Evolutionary conservation across 2,888 invertebrate genomes (phyloP).

Genomic region (Melieria picta): DNA sequence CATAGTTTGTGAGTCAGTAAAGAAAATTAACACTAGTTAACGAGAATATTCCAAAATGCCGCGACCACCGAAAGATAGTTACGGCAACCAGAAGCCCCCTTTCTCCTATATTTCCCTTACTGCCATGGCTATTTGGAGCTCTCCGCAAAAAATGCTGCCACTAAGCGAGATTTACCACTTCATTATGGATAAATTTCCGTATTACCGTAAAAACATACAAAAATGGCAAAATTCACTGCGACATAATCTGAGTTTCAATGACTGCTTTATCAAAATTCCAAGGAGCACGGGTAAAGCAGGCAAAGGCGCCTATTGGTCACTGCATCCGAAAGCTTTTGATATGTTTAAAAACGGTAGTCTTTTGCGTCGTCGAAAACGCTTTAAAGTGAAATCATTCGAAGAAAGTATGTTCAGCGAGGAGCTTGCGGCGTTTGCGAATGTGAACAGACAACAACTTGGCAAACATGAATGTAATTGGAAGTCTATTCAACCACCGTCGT

Average conservation of each 20-base stretch:
- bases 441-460: constrained; percentile 75
- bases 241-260: constrained; percentile 95
- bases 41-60: constrained; percentile 74
- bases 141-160: constrained; percentile 95
- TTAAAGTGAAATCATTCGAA: constrained; percentile 71
- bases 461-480: constrained; percentile 49
- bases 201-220: constrained; percentile 89
- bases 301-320: constrained; percentile 87
- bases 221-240: constrained; percentile 85
- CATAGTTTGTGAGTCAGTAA: too few species aligned
- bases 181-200: constrained; percentile 85
- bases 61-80: constrained; percentile 94
- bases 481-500: constrained; percentile 48
- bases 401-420: constrained; percentile 75
- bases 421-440: constrained; percentile 77
- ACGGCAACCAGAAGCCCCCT: constrained; percentile 98
- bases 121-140: constrained; percentile 99
- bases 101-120: constrained; percentile 99
- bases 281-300: constrained; percentile 82
- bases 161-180: constrained; percentile 80
- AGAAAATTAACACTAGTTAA: too few species aligned
- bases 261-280: constrained; percentile 93
- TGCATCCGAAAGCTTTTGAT: constrained; percentile 83
- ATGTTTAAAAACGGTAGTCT: constrained; percentile 82
- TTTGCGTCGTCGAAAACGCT: constrained; percentile 72